Evolutionary conservation across 2,113 vertebrate species (phyloP).

Genomic region (Chamaea fasciata): DNA sequence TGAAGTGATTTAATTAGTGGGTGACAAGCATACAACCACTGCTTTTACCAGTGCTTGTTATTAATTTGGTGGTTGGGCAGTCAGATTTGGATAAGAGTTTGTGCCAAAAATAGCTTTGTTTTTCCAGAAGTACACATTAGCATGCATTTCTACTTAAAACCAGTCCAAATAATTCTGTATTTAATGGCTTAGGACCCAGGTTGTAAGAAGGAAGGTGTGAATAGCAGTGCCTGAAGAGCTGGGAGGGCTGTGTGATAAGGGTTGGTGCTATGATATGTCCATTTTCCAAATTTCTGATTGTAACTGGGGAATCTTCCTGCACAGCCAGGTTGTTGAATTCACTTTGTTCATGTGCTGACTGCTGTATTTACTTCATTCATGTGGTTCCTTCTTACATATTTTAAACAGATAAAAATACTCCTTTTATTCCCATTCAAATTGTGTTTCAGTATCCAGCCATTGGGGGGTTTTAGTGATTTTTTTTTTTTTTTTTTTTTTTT

Average conservation of each 20-base stretch:
- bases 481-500: background rate
- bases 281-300: rapidly evolving
- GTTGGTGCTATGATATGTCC: rapidly evolving
- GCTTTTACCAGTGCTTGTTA: background rate
- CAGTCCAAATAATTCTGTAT: background rate
- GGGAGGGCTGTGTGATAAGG: background rate
- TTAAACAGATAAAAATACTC: background rate
- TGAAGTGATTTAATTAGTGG: background rate
- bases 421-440: background rate
- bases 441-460: background rate
- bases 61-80: background rate
- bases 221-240: no score
- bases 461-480: background rate
- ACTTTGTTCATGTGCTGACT: background rate
- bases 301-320: background rate
- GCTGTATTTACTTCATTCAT: rapidly evolving
- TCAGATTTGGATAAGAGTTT: background rate
- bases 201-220: background rate
- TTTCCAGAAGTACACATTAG: background rate
- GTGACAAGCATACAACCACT: background rate
- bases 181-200: background rate
- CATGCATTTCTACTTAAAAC: background rate
- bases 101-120: background rate
- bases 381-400: rapidly evolving
- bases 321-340: background rate